A percentile compares a stretch with the other conserved stretches of the same genome.
Evolutionary conservation across 2,797 vertebrate genomes (phyloP).

Genomic region (Schizopygopsis malacanthus): DNA sequence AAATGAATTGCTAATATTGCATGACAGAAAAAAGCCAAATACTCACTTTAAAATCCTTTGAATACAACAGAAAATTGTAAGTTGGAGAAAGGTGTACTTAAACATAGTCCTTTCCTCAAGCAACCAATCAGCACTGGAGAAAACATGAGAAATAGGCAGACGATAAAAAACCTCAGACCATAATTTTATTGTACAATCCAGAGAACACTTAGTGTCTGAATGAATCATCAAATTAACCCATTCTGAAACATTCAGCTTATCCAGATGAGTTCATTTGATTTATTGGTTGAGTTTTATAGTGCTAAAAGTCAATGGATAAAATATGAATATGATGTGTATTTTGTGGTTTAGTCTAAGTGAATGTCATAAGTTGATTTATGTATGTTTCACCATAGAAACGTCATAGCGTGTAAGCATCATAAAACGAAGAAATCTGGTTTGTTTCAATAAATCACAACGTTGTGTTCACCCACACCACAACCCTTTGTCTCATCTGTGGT

Average conservation of each 20-base stretch:
- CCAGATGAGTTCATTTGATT: constrained; percentile 5
- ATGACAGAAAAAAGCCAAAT: neutral
- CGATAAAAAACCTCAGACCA: constrained; percentile 15
- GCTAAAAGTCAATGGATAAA: neutral
- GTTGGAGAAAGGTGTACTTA: constrained; percentile 13
- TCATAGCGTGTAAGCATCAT: neutral
- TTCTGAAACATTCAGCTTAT: neutral
- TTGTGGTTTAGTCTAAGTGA: neutral
- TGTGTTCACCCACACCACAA: constrained; percentile 9
- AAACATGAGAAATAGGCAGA: neutral
- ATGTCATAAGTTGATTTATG: neutral
- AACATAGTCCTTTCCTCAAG: neutral
- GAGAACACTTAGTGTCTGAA: neutral
- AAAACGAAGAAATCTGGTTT: neutral
- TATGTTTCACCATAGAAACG: neutral
- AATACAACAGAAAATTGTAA: neutral
- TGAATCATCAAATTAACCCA: neutral
- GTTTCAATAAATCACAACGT: constrained; percentile 10
- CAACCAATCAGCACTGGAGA: constrained; percentile 18
- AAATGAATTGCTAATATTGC: neutral
- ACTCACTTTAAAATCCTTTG: constrained; percentile 26
- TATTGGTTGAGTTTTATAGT: neutral
- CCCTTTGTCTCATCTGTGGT: neutral
- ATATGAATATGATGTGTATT: neutral
- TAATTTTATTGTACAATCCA: neutral